A percentile compares a stretch with the other conserved stretches of the same genome.
phyloP scores from a whole-genome alignment of 1,140 invertebrate species.

The Drosophila melanogaster region Release_6_plus_ISO1_MT NT_037436.4:5981001-5981500 shows the following conservation, averaged over 20 bases:
- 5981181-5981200: conserved; percentile 53
- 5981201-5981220: conserved; percentile 38
- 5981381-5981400: conserved; percentile 9
- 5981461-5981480: no score
- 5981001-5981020: conserved; percentile 57
- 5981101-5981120: conserved; percentile 30
- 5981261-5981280: conserved; percentile 33
- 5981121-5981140: conserved; percentile 68
- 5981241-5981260: conserved; percentile 62
- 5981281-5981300: conserved; percentile 48
- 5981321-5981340: conserved; percentile 59
- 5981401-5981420: conserved; percentile 8
- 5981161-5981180: conserved; percentile 47
- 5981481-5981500: neutral
- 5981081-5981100: conserved; percentile 33
- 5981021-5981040: conserved; percentile 47
- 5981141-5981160: conserved; percentile 52
- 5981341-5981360: conserved; percentile 37
- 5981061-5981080: conserved; percentile 57
- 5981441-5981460: neutral
- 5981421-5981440: neutral
- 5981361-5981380: conserved; percentile 59
- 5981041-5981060: conserved; percentile 37
- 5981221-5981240: conserved; percentile 41
- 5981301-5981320: conserved; percentile 25